Base-by-base conservation (phyloP, 2,797 vertebrate genomes). In the Aldrovandia affinis region DNA sequence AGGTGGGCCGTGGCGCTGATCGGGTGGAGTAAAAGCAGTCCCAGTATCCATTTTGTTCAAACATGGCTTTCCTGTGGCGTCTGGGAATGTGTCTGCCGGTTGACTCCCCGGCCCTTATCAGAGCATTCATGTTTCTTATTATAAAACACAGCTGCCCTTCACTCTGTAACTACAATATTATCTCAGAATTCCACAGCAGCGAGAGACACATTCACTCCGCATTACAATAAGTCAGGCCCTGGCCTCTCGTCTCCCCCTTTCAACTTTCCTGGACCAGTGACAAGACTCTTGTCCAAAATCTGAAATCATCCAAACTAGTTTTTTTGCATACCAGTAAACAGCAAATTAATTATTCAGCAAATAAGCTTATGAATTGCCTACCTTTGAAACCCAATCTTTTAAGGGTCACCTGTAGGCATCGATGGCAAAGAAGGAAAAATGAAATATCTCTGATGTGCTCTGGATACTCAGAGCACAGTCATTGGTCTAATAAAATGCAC, bases 91-190 rank as follows among this genome's bases (percentile, higher is more conserved):
- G 55, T 77, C 65, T 25, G 83, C 79, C 18, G 20, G 28, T 25
- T 59, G 68, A 70, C 61, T 83, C 80, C 93, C 88, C 90, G 87
- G 65, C 85, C 91, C 87, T 94, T 94, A 92, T 94, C 94, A 92
- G 89, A 83, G 91, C 88, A 81, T 83, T 91, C 84, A 85, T 87
- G 28, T 91, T 92, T 91, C 89, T 92, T 92, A 91, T 89, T 91
- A 89, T 85, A 91, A 92, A 93, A 86, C 87, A 91, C 57, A 89
- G 78, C 86, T 89, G 87, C 90, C 83, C 52, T 47, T 57, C 61
- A 68, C 55, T 81, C 82, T 47, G 55, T 44, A 42, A 78, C 81
- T 83, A 83, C 81, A 65, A 54, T 42, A 79, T 81, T 83, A 83
- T 80, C 82, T 83, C 77, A 80, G 78, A 61, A 83, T 80, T 86